Percentiles rank a stretch among this genome's conserved stretches.
phyloP scores from a whole-genome alignment of 2,113 vertebrate species.

The Dascyllus trimaculatus region DNA sequence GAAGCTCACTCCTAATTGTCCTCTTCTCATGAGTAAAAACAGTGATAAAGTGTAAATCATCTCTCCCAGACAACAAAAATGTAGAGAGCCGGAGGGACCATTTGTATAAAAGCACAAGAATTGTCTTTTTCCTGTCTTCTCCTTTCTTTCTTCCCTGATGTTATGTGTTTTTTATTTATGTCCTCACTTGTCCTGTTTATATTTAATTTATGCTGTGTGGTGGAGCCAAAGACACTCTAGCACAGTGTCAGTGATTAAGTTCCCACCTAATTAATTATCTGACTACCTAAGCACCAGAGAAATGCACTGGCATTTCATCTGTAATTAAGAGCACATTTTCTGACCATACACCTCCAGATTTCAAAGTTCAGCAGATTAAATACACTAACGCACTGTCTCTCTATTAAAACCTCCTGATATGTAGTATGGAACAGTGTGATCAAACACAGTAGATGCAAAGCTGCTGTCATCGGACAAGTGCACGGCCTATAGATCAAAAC shows the following conservation, averaged over 20 bases:
- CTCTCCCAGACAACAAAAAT: conserved; percentile 1
- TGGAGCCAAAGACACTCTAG: too few relatives aligned
- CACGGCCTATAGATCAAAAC: conserved; percentile 71
- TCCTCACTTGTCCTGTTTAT: too few relatives aligned
- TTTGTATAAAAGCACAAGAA: too few relatives aligned
- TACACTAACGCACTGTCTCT: neutral
- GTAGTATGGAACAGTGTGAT: neutral
- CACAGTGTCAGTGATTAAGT: too few relatives aligned
- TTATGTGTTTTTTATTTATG: too few relatives aligned
- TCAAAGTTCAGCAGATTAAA: neutral
- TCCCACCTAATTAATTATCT: too few relatives aligned
- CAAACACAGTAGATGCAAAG: conserved; percentile 9
- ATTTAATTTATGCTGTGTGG: too few relatives aligned
- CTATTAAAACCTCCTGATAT: neutral
- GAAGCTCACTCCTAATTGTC: neutral
- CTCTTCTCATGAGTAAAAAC: conserved; percentile 2
- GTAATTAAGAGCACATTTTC: neutral
- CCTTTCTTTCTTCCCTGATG: too few relatives aligned
- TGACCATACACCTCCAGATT: neutral
- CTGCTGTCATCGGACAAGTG: conserved; percentile 40
- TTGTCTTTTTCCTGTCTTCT: too few relatives aligned
- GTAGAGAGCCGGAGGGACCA: too few relatives aligned
- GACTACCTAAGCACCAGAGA: neutral
- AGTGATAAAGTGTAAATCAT: conserved; percentile 32
- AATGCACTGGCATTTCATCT: neutral